phyloP scores from a whole-genome alignment of 2,797 vertebrate genomes.

The Toxotes lorentzi region DNA sequence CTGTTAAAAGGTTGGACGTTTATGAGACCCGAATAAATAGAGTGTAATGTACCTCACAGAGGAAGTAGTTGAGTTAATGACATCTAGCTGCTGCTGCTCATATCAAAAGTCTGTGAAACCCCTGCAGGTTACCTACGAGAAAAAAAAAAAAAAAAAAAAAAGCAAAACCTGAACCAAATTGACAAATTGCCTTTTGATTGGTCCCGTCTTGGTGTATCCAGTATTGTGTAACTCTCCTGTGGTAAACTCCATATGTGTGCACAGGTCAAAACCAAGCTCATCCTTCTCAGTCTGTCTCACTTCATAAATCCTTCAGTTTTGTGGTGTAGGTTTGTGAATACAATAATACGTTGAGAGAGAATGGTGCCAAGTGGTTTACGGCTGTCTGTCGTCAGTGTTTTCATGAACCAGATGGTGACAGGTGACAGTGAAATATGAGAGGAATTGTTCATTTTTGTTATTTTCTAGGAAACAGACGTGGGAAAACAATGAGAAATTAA shows the following conservation, averaged over 20 bases:
- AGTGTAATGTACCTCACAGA: conserved; percentile 60
- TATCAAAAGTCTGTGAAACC: conserved; percentile 35
- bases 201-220: conserved; percentile 43
- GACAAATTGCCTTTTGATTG: conserved; percentile 72
- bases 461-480: conserved; percentile 41
- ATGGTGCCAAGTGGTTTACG: conserved; percentile 61
- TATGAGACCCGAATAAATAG: conserved; percentile 69
- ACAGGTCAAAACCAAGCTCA: conserved; percentile 67
- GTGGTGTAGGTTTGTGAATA: conserved; percentile 50
- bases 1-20: conserved; percentile 72
- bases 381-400: conserved; percentile 61
- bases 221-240: conserved; percentile 56
- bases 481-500: conserved; percentile 11
- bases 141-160: not conserved
- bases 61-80: conserved; percentile 65
- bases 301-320: conserved; percentile 71
- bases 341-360: conserved; percentile 56
- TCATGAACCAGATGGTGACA: conserved; percentile 61
- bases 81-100: conserved; percentile 47
- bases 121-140: conserved; percentile 24
- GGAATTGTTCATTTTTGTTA: conserved; percentile 4
- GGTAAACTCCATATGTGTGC: conserved; percentile 53
- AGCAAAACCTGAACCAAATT: conserved; percentile 40
- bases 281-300: conserved; percentile 65
- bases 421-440: conserved; percentile 64